These are phyloP conservation scores for Thymelicus acteon DNA, from an alignment of 2,888 invertebrate species.

Conservation along the genomic window DNA sequence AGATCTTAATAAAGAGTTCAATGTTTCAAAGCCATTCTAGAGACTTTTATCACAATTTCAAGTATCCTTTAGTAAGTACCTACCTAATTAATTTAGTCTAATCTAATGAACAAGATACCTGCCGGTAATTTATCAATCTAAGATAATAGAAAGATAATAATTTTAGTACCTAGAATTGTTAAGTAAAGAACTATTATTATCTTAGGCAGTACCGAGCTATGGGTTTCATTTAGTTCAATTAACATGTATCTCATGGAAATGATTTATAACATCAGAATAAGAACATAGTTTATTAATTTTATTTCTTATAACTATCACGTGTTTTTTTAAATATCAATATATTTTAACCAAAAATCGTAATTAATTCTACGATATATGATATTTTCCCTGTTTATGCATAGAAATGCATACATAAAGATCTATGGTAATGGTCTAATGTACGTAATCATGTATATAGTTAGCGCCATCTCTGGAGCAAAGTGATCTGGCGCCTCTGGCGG, in stretches of 20 bases:
- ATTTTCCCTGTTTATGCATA: too few species aligned
- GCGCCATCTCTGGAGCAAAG: too few species aligned
- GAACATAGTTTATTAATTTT: too few species aligned
- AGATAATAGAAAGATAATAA: conserved; percentile 25
- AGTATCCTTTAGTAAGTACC: conserved; percentile 3
- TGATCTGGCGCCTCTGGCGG: too few species aligned
- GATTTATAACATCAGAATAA: too few species aligned
- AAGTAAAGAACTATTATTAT: conserved; percentile 11
- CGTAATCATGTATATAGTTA: too few species aligned
- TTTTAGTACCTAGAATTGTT: conserved; percentile 17
- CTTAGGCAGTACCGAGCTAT: conserved; percentile 31
- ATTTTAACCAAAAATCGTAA: too few species aligned
- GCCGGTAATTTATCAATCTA: conserved; percentile 31
- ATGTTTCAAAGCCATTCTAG: not conserved
- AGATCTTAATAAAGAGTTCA: not conserved
- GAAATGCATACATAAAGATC: too few species aligned
- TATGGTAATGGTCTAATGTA: too few species aligned
- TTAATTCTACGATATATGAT: too few species aligned
- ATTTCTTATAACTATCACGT: too few species aligned
- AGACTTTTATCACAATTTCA: conserved; percentile 32
- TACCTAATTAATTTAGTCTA: conserved; percentile 19
- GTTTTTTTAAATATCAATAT: too few species aligned
- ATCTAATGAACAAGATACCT: conserved; percentile 34
- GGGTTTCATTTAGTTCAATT: not conserved
- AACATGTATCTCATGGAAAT: not conserved